phyloP scores from a whole-genome alignment of 2,113 vertebrate species.

The Leptobrachium leishanense region DNA sequence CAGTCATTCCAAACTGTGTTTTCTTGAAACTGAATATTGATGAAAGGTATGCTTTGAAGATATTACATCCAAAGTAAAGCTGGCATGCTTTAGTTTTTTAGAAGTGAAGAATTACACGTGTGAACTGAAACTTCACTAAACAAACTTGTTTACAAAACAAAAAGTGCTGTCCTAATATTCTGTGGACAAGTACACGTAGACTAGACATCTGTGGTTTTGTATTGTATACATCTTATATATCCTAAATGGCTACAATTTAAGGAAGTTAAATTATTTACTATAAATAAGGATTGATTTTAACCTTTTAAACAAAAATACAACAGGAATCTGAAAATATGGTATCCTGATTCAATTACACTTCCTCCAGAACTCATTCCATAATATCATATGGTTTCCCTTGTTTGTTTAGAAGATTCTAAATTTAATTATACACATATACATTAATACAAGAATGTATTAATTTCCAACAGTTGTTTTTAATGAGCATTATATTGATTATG shows the following conservation, averaged over 20 bases:
- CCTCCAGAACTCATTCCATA: too few species aligned
- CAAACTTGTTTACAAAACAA: constrained; percentile 56
- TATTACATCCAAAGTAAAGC: constrained; percentile 61
- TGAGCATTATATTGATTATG: too few species aligned
- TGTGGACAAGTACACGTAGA: constrained; percentile 51
- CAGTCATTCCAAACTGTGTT: constrained; percentile 22
- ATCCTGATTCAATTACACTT: too few species aligned
- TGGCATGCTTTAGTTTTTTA: constrained; percentile 79
- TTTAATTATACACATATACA: too few species aligned
- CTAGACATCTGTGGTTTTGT: constrained; percentile 53
- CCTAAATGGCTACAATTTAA: neutral
- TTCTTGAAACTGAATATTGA: constrained; percentile 54
- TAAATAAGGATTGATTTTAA: constrained; percentile 8
- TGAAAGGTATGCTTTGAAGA: constrained; percentile 73
- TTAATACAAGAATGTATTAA: too few species aligned
- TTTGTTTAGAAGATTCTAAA: too few species aligned
- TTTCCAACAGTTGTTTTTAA: too few species aligned
- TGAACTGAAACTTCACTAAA: constrained; percentile 67
- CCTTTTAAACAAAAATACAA: too few species aligned
- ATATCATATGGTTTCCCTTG: too few species aligned
- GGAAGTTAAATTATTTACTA: constrained; percentile 1
- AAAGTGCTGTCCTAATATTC: constrained; percentile 55
- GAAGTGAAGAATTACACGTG: constrained; percentile 67
- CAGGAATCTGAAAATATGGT: too few species aligned
- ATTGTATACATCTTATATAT: neutral